Conservation (phyloP, 2,888 invertebrate genomes). For the Melipona beecheii region DNA sequence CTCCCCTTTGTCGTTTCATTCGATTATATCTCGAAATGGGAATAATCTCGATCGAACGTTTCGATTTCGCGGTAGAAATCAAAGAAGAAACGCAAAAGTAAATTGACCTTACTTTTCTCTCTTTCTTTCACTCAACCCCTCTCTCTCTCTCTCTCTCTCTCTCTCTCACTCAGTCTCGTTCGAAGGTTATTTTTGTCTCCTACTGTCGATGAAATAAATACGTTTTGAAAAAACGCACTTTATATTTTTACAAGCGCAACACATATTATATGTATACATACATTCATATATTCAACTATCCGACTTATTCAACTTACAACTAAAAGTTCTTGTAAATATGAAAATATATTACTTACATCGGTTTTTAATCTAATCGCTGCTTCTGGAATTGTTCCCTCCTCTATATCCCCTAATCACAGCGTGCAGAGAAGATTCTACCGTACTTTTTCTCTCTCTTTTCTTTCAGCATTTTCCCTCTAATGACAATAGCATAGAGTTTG, state of each 20-base stretch:
- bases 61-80: conserved; percentile 12
- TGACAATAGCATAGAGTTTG: background rate
- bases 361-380: conserved; percentile 69
- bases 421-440: background rate
- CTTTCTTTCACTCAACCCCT: background rate
- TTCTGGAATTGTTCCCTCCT: conserved; percentile 50
- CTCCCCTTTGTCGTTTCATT: no score
- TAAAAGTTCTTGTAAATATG: conserved; percentile 72
- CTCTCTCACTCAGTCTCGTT: background rate
- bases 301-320: conserved; percentile 66
- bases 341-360: conserved; percentile 74
- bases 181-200: background rate
- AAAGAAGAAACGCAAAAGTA: background rate
- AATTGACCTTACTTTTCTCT: no score
- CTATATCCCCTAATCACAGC: conserved; percentile 29
- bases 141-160: background rate
- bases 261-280: conserved; percentile 62
- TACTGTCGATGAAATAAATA: conserved; percentile 67
- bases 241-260: conserved; percentile 74
- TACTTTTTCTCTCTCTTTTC: background rate
- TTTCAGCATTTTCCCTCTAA: background rate
- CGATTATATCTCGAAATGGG: background rate
- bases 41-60: conserved; percentile 19
- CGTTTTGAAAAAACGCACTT: conserved; percentile 71
- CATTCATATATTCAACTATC: conserved; percentile 65